A percentile compares a stretch with the other conserved stretches of the same genome.
phyloP scores from a whole-genome alignment of 2,113 vertebrate species.

The Brienomyrus brachyistius region DNA sequence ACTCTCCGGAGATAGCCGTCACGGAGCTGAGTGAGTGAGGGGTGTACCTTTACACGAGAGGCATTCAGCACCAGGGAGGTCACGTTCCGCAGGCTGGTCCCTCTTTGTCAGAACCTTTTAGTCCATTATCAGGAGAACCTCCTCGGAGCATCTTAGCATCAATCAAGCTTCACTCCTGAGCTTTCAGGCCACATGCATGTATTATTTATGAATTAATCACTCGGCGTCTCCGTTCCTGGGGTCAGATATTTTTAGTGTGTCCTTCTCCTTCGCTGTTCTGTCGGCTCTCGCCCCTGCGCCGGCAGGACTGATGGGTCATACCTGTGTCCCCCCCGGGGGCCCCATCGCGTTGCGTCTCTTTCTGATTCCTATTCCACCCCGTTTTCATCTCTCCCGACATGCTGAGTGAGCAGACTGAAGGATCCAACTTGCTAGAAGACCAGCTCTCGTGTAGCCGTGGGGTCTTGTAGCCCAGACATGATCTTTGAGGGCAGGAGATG shows the following conservation, averaged over 20 bases:
- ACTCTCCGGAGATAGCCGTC: neutral
- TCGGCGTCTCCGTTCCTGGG: neutral
- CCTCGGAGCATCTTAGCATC: slow-evolving; percentile 9
- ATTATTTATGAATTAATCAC: slow-evolving; percentile 43
- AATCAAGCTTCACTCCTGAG: slow-evolving; percentile 25
- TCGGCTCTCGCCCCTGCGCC: neutral
- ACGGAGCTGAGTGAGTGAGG: neutral
- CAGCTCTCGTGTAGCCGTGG: no score
- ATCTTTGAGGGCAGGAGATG: neutral
- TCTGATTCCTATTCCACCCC: slow-evolving; percentile 19
- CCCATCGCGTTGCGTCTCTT: slow-evolving; percentile 12
- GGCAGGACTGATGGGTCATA: slow-evolving; percentile 29
- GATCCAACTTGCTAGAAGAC: neutral
- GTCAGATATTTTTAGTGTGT: neutral
- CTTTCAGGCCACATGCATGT: slow-evolving; percentile 24
- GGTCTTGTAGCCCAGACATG: neutral
- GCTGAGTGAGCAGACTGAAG: slow-evolving; percentile 14
- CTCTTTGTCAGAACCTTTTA: slow-evolving; percentile 6
- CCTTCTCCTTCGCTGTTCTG: neutral
- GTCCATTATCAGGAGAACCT: neutral
- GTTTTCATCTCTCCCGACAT: slow-evolving; percentile 23
- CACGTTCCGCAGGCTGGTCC: neutral
- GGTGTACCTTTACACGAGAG: neutral
- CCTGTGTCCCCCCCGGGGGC: slow-evolving; percentile 30
- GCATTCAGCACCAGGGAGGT: neutral